Percentiles rank a stretch among this genome's conserved stretches.
These are phyloP conservation scores for Odontesthes bonariensis DNA, from an alignment of 2,113 vertebrate genomes.

Conservation along the genomic window DNA sequence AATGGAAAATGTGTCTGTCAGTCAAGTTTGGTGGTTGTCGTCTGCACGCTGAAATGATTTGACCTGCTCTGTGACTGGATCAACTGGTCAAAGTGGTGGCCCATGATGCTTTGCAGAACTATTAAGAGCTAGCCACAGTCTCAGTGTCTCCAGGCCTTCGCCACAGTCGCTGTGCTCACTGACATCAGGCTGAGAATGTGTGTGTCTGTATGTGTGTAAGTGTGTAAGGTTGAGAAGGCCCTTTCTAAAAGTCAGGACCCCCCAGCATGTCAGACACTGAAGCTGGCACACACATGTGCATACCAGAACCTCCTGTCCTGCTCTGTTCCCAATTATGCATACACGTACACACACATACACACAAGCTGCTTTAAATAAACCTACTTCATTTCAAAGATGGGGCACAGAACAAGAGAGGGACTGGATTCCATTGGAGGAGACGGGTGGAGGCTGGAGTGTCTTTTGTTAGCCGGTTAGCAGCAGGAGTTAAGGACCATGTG, in stretches of 20 bases:
- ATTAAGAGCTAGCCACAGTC: conserved; percentile 72
- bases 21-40: conserved; percentile 35
- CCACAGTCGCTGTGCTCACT: conserved; percentile 56
- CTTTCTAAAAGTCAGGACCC: conserved; percentile 69
- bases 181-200: conserved; percentile 33
- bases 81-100: conserved; percentile 60
- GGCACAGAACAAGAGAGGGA: conserved; percentile 46
- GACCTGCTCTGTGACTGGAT: conserved; percentile 57
- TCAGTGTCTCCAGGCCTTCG: conserved; percentile 69
- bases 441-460: conserved; percentile 48
- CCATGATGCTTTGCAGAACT: conserved; percentile 72
- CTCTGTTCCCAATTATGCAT: conserved; percentile 63
- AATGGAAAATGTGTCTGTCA: conserved; percentile 25
- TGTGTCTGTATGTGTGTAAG: conserved; percentile 34
- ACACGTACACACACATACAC: conserved; percentile 35
- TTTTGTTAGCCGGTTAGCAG: conserved; percentile 71
- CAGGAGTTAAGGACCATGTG: conserved; percentile 74
- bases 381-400: conserved; percentile 77
- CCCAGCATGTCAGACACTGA: conserved; percentile 72
- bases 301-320: conserved; percentile 75
- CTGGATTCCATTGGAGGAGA: conserved; percentile 49
- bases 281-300: conserved; percentile 86
- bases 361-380: conserved; percentile 83
- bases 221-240: conserved; percentile 25
- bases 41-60: conserved; percentile 23